Base-by-base conservation (phyloP, 2,888 invertebrate genomes). In the Clostera curtula region DNA sequence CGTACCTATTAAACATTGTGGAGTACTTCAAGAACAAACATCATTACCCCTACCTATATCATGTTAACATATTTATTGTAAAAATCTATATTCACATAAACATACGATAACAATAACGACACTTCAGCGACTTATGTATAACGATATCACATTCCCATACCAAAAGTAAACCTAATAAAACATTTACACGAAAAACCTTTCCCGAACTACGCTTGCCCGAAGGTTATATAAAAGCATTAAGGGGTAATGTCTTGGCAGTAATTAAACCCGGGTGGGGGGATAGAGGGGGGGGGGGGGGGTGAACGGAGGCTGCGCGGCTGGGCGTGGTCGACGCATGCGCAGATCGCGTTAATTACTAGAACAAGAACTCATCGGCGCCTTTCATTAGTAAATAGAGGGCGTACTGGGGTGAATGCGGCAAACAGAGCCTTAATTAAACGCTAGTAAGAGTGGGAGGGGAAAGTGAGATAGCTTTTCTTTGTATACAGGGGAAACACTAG, bases 201-300 rank as follows among this genome's bases (percentile, higher is more conserved):
- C 14, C 12, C 13, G 8, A 18, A 5, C 18, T 20, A 36, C 34
- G 44, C 43, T 39, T 43, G 36, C 33, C 31, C 32, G 44, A 32
- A 43, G 31, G 55, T 49, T 64, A 73, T 66, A 71, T 71, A 69
- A 55, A 59, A 61, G 64, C 60, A 71, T 76, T 72, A 74, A 68
- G 73, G 77, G 77, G 61, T 82, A 79, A 82, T 79, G 79, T 82
- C 71, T 74, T 66, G 75, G 70, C 71, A 71, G 77, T 79, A 79
- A 79, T 80, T 80, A 80, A 74, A 65, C 46, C 45, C 64, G 50
- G 51, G 49, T 54, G 45, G 47, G 38, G 52, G 55, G 47, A 43
- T 33, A 43, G 35, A 43, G 56, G 48, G 46, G 34, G 41, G 36
- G 44, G 53, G 41, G 49, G 50, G 50, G 27, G 39, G n/a, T n/a